A percentile compares a stretch with the other conserved stretches of the same genome.
Conservation (phyloP, 2,888 invertebrate species). For the Helobdella robusta region DNA sequence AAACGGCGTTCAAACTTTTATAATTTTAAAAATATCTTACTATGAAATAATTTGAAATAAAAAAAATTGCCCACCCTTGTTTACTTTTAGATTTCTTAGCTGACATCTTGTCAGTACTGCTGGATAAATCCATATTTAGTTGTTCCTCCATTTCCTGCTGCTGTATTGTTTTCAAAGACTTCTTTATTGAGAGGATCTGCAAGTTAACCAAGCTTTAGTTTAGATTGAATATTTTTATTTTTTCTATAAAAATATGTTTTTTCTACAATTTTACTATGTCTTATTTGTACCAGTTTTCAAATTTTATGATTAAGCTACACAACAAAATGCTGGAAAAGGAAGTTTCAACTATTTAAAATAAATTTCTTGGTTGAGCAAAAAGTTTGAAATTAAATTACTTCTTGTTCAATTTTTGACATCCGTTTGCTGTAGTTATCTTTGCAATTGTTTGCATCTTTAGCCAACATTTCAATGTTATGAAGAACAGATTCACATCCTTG, state of each 20-base stretch:
- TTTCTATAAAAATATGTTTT: no score
- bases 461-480: conserved; percentile 78
- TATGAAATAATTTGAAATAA: no score
- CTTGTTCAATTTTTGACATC: conserved; percentile 72
- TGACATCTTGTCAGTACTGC: conserved; percentile 53
- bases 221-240: no score
- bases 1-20: no score
- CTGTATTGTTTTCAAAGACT: conserved; percentile 66
- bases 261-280: no score
- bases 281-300: no score
- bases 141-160: conserved; percentile 62
- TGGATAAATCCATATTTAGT: conserved; percentile 51
- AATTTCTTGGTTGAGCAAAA: no score
- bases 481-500: conserved; percentile 78
- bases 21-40: no score
- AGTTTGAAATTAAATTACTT: no score
- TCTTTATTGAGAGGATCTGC: conserved; percentile 75
- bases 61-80: conserved; percentile 63
- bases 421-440: conserved; percentile 71
- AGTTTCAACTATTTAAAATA: no score
- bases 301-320: no score
- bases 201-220: not conserved
- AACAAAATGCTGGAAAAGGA: no score
- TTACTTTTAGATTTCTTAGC: conserved; percentile 56
- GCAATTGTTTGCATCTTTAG: conserved; percentile 72